Evolutionary conservation across 1,140 invertebrate species (phyloP), one percentile per base, ranked within the genome.

Genomic region (Thaumatotibia leucotreta): DNA sequence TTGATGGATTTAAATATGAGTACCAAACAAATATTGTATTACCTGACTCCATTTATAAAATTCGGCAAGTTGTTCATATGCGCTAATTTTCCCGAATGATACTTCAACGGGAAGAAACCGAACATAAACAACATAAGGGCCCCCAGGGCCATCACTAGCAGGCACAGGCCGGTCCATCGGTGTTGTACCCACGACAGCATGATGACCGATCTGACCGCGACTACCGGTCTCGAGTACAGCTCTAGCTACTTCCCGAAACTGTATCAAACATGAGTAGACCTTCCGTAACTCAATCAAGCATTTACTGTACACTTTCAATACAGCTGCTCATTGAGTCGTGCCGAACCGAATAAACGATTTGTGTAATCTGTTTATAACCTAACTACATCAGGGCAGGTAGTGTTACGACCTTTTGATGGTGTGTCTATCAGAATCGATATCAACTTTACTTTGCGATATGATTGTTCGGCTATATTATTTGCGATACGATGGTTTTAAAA

Each of bases 101-200:
- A 91, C 74, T 92, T 91, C 23, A 93, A 68, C 52, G 93, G 93
- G 68, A 94, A 93, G 82, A 93, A 94, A 61, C 93, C 93, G 83
- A 92, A 92, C 6, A 94, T 75, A 79, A 94, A 94, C 23, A 94
- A 70, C 27, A 82, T 67, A 10, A 93, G 67, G 2, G 84, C 77
- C 22, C 74, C 79, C 8, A 87, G 72, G 1, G 81, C 83, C 29
- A 83, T 70, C 4, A 88, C 73, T 22, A 92, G 67, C 4, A 91
- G 77, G 76, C 83, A 87, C 2, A 92, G 72, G 61, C 82, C 79
- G 31, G 82, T 87, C 90, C 89, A 91, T 76, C 84, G 79, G 70
- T 89, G 77, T 61, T 83, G 81, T 4, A 91, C 62, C 80, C 84
- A 87, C 8, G 80, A 74, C 70, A 86, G 74, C 86, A 91, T 91